These are phyloP conservation scores for Vesta saturnalis DNA, from an alignment of 2,888 invertebrate species.

Conservation along the genomic window DNA sequence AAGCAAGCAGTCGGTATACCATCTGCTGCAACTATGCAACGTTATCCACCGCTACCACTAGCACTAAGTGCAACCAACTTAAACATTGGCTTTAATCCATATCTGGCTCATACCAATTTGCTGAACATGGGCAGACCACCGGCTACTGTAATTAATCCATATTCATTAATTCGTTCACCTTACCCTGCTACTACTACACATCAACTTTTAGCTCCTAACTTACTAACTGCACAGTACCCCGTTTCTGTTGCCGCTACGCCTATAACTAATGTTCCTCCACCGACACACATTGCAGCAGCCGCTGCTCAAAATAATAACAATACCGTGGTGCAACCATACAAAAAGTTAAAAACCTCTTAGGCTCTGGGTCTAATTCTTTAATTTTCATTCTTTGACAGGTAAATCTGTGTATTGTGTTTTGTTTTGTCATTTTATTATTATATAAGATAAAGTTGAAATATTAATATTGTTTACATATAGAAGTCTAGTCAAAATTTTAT, in stretches of 20 bases:
- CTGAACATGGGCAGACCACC: constrained; percentile 55
- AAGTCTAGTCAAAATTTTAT: constrained; percentile 56
- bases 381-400: constrained; percentile 12
- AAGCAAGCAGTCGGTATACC: constrained; percentile 66
- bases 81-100: constrained; percentile 53
- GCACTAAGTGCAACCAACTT: constrained; percentile 54
- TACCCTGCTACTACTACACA: constrained; percentile 48
- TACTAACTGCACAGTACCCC: constrained; percentile 56
- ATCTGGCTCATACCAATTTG: constrained; percentile 50
- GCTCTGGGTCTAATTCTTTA: constrained; percentile 28
- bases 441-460: constrained; percentile 28
- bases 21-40: constrained; percentile 50
- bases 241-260: constrained; percentile 59
- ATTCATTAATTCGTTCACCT: constrained; percentile 61
- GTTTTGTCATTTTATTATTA: constrained; percentile 35
- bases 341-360: constrained; percentile 91
- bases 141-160: constrained; percentile 61
- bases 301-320: constrained; percentile 63
- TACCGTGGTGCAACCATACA: constrained; percentile 82
- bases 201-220: constrained; percentile 63
- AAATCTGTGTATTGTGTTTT: constrained; percentile 36
- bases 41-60: constrained; percentile 55
- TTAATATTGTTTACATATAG: constrained; percentile 33
- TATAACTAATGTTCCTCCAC: constrained; percentile 55
- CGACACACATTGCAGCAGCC: constrained; percentile 58